A percentile compares a stretch with the other conserved stretches of the same genome.
Conservation (phyloP, 2,888 invertebrate genomes). For the Lucinisca nassula region DNA sequence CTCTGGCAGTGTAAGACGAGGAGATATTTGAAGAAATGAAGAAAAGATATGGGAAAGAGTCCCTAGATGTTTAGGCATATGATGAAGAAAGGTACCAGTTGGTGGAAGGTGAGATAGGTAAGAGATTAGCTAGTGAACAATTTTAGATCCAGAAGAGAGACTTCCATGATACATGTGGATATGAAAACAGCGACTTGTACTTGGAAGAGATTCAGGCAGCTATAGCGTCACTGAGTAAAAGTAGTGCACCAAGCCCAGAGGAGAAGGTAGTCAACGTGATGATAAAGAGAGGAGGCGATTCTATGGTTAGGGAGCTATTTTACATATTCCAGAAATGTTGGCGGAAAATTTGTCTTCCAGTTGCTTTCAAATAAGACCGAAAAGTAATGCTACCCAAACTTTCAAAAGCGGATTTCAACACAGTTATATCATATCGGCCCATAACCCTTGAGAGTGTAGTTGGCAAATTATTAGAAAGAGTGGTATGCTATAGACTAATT, state of each 20-base stretch:
- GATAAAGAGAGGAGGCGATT: not conserved
- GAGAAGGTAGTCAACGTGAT: slow-evolving; percentile 17
- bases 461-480: too few species aligned
- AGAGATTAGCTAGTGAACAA: not conserved
- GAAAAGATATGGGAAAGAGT: slow-evolving; percentile 22
- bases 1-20: slow-evolving; percentile 19
- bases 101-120: not conserved
- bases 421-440: too few species aligned
- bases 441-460: too few species aligned
- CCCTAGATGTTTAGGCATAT: slow-evolving; percentile 13
- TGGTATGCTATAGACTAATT: too few species aligned
- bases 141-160: not conserved
- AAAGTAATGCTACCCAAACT: slow-evolving; percentile 22
- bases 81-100: not conserved
- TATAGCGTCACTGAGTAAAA: not conserved
- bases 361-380: slow-evolving; percentile 8
- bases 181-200: slow-evolving; percentile 3
- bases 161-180: not conserved
- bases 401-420: too few species aligned
- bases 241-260: slow-evolving; percentile 27
- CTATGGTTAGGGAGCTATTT: not conserved
- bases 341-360: not conserved
- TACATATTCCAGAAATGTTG: slow-evolving; percentile 2
- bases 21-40: slow-evolving; percentile 43
- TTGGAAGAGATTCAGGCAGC: not conserved